phyloP scores from a whole-genome alignment of 2,797 vertebrate species.

The Tinamus major region DNA sequence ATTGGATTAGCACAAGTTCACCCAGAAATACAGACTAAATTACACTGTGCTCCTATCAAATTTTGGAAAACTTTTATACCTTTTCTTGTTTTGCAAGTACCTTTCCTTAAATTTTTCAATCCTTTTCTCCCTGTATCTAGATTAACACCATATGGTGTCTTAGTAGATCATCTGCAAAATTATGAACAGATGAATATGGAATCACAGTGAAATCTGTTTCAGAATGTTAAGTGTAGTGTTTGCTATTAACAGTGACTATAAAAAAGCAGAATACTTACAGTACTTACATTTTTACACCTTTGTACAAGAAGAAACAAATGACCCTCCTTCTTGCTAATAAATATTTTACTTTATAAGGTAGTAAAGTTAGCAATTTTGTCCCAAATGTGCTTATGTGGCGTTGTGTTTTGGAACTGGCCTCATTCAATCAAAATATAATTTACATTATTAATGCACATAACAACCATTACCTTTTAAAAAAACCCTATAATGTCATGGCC shows the following conservation, averaged over 20 bases:
- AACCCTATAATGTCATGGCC: neutral
- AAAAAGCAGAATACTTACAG: neutral
- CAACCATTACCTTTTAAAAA: neutral
- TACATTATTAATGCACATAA: neutral
- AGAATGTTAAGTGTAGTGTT: no score
- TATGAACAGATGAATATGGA: no score
- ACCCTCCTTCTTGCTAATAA: neutral
- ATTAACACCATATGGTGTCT: no score
- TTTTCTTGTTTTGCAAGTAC: neutral
- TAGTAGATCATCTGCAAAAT: no score
- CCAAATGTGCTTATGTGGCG: neutral
- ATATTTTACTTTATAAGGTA: neutral
- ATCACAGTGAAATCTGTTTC: no score
- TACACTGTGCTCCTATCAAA: neutral
- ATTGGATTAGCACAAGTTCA: neutral
- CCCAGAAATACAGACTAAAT: constrained; percentile 3
- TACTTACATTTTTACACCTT: neutral
- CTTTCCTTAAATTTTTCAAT: neutral
- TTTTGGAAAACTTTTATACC: neutral
- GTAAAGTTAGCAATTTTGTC: neutral
- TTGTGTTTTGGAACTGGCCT: neutral
- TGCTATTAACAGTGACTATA: neutral
- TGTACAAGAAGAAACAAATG: neutral
- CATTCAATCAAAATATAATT: neutral
- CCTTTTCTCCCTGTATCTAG: no score